Percentiles rank a stretch among this genome's conserved stretches.
Conservation (phyloP, 1,140 invertebrate species). For the Zaprionus gabonicus region DNA sequence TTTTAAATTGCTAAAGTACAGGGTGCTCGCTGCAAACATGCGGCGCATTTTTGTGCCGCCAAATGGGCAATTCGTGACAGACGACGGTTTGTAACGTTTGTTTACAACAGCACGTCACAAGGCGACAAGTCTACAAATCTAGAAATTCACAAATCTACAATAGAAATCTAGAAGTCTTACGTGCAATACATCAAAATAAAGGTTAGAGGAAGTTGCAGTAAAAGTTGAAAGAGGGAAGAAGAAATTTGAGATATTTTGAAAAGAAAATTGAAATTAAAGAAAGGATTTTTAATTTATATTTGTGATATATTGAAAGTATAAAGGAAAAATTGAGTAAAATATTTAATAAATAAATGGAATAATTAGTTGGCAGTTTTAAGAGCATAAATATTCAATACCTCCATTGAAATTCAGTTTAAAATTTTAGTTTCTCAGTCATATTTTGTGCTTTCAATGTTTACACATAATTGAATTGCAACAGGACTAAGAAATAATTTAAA, state of each 20-base stretch:
- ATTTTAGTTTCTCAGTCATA: not conserved
- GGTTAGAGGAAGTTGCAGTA: not conserved
- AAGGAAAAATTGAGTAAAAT: too few relatives aligned
- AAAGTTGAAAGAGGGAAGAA: not conserved
- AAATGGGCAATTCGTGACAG: constrained; percentile 11
- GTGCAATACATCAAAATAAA: not conserved
- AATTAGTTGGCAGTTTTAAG: too few relatives aligned
- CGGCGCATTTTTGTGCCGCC: not conserved
- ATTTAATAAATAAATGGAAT: too few relatives aligned
- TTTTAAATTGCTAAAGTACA: constrained; percentile 66
- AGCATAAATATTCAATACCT: too few relatives aligned
- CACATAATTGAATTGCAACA: too few relatives aligned
- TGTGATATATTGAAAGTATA: not conserved
- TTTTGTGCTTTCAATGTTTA: not conserved
- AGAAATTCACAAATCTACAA: not conserved
- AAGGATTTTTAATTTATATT: not conserved
- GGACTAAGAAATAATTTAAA: too few relatives aligned
- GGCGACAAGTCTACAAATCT: constrained; percentile 15
- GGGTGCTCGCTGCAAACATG: not conserved
- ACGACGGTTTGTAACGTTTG: constrained; percentile 11
- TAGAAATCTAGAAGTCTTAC: not conserved
- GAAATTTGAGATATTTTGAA: not conserved
- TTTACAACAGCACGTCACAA: not conserved
- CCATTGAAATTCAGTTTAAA: not conserved
- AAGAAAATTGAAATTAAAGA: not conserved